Evolutionary conservation across 2,113 vertebrate species (phyloP).

Genomic region (Cygnus buccinator): DNA sequence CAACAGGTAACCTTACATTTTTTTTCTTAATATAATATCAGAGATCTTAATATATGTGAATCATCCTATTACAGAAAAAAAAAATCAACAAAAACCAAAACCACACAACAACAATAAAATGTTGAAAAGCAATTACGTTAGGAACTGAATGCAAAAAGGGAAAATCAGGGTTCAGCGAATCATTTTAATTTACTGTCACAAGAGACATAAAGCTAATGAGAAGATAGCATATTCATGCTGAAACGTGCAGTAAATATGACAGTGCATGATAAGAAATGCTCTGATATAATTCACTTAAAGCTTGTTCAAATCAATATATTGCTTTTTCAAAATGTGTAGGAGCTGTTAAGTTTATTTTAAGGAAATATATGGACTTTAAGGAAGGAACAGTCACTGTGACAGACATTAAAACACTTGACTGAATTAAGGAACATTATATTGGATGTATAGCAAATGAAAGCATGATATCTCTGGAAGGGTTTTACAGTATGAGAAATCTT

Average conservation of each 20-base stretch:
- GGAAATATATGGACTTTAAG: constrained; percentile 53
- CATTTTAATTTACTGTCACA: constrained; percentile 57
- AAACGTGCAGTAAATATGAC: constrained; percentile 63
- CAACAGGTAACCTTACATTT: background rate
- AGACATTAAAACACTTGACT: constrained; percentile 57
- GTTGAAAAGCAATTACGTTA: constrained; percentile 37
- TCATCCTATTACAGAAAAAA: background rate
- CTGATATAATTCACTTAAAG: constrained; percentile 53
- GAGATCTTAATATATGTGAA: background rate
- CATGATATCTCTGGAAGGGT: constrained; percentile 49
- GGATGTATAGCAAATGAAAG: constrained; percentile 36
- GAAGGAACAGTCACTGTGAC: constrained; percentile 44
- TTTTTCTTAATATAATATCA: background rate
- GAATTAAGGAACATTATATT: constrained; percentile 47
- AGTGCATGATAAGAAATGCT: constrained; percentile 45
- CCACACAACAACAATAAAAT: constrained; percentile 10
- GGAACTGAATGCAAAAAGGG: constrained; percentile 50
- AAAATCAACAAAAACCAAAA: background rate
- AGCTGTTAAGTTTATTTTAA: constrained; percentile 62
- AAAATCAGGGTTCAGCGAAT: constrained; percentile 72
- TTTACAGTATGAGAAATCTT: constrained; percentile 62
- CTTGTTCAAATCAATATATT: constrained; percentile 60
- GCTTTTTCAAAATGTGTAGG: constrained; percentile 55
- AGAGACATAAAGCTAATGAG: constrained; percentile 52
- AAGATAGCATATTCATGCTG: constrained; percentile 10